phyloP scores from a whole-genome alignment of 2,113 vertebrate species.

The Mormyrus lacerda region DNA sequence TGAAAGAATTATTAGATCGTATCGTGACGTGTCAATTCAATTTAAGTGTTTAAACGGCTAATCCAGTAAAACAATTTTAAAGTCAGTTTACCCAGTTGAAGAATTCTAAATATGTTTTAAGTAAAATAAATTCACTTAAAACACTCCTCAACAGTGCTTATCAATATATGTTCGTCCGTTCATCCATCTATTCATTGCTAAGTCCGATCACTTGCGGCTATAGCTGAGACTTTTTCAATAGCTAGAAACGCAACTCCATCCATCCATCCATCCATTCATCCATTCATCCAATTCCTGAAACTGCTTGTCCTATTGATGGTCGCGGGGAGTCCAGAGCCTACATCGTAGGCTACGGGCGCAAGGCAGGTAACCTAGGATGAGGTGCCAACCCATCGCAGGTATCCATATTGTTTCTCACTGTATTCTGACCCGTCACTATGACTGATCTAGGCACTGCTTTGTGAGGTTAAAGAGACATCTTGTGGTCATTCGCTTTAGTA shows the following conservation, averaged over 20 bases:
- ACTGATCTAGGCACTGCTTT: neutral
- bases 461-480: constrained; percentile 36
- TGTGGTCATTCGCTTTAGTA: constrained; percentile 15
- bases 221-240: too few relatives aligned
- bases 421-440: neutral
- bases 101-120: neutral
- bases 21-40: neutral
- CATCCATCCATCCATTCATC: neutral
- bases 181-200: neutral
- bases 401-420: neutral
- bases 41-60: neutral
- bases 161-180: neutral
- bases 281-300: neutral
- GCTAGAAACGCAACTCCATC: too few relatives aligned
- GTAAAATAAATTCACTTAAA: neutral
- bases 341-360: neutral
- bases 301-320: neutral
- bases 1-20: neutral
- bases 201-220: too few relatives aligned
- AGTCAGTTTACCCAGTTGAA: neutral
- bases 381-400: neutral
- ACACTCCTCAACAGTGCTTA: neutral
- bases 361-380: neutral
- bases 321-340: neutral
- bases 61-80: neutral